phyloP scores from a whole-genome alignment of 2,888 invertebrate genomes.

The Cheilosia soror region DNA sequence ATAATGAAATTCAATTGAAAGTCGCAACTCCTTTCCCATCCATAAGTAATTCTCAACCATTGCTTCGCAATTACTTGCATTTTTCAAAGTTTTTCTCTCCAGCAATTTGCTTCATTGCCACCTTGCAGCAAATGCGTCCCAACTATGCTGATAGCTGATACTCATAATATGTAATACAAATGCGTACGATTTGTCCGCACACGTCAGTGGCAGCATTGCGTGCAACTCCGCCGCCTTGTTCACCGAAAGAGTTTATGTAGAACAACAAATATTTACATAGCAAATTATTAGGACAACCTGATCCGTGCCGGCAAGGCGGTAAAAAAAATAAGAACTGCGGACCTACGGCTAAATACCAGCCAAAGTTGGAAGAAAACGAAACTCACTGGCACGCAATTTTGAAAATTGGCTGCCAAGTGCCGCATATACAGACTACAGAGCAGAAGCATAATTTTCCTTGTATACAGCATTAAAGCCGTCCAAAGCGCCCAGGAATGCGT shows the following conservation, averaged over 20 bases:
- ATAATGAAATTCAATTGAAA: too few relatives aligned
- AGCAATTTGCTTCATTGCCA: conserved; percentile 39
- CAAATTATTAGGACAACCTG: conserved; percentile 73
- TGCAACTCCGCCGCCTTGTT: conserved; percentile 65
- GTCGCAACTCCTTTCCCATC: too few relatives aligned
- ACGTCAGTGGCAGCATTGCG: conserved; percentile 57
- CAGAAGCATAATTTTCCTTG: conserved; percentile 1
- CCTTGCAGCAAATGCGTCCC: conserved; percentile 11
- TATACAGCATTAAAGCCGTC: too few relatives aligned
- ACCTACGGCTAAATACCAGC: conserved; percentile 44
- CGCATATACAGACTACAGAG: conserved; percentile 20
- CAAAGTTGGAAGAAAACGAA: conserved; percentile 23
- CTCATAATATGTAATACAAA: conserved; percentile 2
- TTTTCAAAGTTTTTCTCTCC: conserved; percentile 1
- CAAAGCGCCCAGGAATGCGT: conserved; percentile 45
- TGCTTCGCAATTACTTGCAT: too few relatives aligned
- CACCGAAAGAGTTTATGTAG: conserved; percentile 72
- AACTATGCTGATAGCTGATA: neutral
- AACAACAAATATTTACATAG: conserved; percentile 76
- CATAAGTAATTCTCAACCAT: too few relatives aligned
- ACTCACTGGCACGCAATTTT: conserved; percentile 64
- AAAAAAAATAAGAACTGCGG: conserved; percentile 10
- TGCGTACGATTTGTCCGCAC: conserved; percentile 60
- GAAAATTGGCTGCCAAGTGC: conserved; percentile 62
- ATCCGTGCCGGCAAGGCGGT: conserved; percentile 41